phyloP scores from a whole-genome alignment of 1,140 invertebrate genomes.

The Scaptomyza pallida region DNA sequence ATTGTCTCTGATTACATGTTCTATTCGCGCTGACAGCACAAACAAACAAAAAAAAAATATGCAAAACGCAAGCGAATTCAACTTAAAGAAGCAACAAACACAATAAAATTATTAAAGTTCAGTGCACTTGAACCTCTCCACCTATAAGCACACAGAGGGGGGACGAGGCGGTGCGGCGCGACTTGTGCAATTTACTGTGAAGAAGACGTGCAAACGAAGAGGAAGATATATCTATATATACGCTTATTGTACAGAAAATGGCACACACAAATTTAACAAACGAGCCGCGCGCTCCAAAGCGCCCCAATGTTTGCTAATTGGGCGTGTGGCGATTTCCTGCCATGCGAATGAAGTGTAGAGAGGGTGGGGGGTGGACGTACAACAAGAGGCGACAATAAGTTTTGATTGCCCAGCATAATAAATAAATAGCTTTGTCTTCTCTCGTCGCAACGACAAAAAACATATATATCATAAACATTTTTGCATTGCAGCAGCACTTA shows the following conservation, averaged over 20 bases:
- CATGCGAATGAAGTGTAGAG: not conserved
- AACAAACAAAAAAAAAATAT: no score
- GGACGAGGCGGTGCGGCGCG: no score
- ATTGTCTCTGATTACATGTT: no score
- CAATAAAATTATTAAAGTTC: constrained; percentile 58
- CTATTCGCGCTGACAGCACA: no score
- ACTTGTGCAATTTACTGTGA: constrained; percentile 54
- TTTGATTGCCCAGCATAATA: constrained; percentile 69
- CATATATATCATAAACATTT: not conserved
- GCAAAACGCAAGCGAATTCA: constrained; percentile 6
- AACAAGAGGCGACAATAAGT: constrained; percentile 66
- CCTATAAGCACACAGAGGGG: constrained; percentile 39
- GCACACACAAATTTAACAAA: constrained; percentile 48
- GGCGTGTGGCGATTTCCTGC: constrained; percentile 79
- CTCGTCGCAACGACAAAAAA: constrained; percentile 7
- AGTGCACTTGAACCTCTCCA: constrained; percentile 62
- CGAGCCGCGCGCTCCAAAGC: constrained; percentile 42
- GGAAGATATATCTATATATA: constrained; percentile 36
- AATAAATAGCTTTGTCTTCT: constrained; percentile 54
- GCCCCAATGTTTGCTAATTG: constrained; percentile 74
- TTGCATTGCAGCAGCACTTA: not conserved
- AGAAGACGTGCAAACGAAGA: constrained; percentile 35
- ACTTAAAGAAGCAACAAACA: not conserved
- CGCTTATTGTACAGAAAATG: constrained; percentile 48
- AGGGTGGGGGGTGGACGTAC: not conserved